These are phyloP conservation scores for Scaptomyza cyrtandrae DNA, from an alignment of 2,888 invertebrate genomes.

Conservation along the genomic window DNA sequence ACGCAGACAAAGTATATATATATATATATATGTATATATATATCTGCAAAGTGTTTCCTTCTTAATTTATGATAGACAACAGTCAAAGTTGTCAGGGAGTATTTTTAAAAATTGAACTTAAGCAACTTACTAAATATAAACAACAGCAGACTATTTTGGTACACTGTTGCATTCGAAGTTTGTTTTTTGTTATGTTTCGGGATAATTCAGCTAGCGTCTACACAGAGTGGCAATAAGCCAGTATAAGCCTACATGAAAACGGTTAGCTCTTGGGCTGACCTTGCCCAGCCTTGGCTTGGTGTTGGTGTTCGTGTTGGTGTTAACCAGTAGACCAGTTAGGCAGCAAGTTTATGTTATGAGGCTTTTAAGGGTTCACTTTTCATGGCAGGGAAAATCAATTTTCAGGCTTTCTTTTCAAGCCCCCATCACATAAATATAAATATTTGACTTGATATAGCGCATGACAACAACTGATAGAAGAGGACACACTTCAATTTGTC, in stretches of 20 bases:
- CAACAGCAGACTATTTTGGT: no score
- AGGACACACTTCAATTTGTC: slow-evolving; percentile 14
- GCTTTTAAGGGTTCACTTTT: slow-evolving; percentile 11
- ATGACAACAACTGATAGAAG: slow-evolving; percentile 36
- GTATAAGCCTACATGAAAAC: not conserved
- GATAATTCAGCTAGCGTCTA: not conserved
- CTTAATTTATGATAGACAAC: slow-evolving; percentile 3
- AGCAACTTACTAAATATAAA: not conserved
- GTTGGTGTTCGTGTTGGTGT: no score
- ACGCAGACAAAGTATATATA: not conserved
- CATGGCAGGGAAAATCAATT: slow-evolving; percentile 33
- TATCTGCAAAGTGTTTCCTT: not conserved
- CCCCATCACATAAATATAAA: slow-evolving; percentile 33
- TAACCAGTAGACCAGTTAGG: slow-evolving; percentile 14
- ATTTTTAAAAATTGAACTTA: slow-evolving; percentile 6
- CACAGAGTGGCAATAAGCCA: slow-evolving; percentile 17
- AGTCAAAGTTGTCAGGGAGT: slow-evolving; percentile 2
- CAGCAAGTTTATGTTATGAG: slow-evolving; percentile 7
- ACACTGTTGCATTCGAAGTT: not conserved
- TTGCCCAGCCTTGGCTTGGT: not conserved
- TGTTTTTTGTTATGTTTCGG: slow-evolving; percentile 8
- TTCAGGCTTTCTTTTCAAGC: slow-evolving; percentile 13
- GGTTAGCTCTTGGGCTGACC: slow-evolving; percentile 24
- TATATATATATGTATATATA: no score
- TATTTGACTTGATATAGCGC: slow-evolving; percentile 42